Percentiles rank a stretch among this genome's conserved stretches.
These are phyloP conservation scores for Drosophila hydei DNA, from an alignment of 1,140 invertebrate genomes.

Conservation along the genomic window DNA sequence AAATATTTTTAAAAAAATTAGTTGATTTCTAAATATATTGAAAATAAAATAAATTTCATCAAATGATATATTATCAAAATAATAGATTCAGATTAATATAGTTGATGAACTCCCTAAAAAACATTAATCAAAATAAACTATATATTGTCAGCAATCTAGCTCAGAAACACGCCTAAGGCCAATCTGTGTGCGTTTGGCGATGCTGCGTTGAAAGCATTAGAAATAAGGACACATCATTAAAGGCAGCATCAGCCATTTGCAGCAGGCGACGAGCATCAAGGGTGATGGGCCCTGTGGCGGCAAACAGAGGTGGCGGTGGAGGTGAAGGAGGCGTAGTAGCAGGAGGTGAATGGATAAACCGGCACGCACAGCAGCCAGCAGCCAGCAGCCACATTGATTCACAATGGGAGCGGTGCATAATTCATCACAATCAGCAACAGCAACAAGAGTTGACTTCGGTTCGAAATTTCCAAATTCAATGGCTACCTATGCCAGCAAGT, in stretches of 20 bases:
- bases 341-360: constrained; percentile 13
- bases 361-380: constrained; percentile 32
- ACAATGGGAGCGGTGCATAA: constrained; percentile 63
- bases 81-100: background rate
- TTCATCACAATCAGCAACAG: constrained; percentile 79
- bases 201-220: constrained; percentile 73
- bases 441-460: constrained; percentile 66
- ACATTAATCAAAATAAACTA: constrained; percentile 31
- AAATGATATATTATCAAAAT: background rate
- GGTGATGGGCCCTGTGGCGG: background rate
- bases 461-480: constrained; percentile 47
- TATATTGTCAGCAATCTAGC: background rate
- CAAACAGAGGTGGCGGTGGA: background rate
- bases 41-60: too few species aligned
- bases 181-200: constrained; percentile 43
- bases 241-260: constrained; percentile 53
- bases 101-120: background rate
- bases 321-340: too few species aligned
- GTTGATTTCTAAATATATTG: too few species aligned
- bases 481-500: constrained; percentile 18
- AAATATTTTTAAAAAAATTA: too few species aligned
- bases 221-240: constrained; percentile 74
- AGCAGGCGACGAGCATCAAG: background rate
- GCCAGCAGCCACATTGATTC: constrained; percentile 28
- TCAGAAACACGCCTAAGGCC: constrained; percentile 11